Percentiles rank a stretch among this genome's conserved stretches.
Conservation (phyloP, 2,113 vertebrate genomes). For the Rutilus rutilus region DNA sequence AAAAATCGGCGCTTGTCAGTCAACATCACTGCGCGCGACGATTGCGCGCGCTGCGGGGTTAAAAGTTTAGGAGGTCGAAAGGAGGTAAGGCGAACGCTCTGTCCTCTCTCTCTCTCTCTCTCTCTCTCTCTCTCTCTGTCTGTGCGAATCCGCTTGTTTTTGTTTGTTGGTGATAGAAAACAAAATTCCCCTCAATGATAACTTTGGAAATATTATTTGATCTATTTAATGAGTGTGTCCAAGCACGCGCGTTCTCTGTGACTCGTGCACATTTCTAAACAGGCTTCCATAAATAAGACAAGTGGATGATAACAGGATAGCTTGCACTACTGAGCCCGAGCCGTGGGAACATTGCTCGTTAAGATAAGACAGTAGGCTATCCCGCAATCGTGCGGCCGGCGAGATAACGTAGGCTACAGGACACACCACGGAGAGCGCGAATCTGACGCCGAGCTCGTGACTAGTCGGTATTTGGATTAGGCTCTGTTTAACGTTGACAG, state of each 20-base stretch:
- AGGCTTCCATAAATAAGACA: conserved; percentile 47
- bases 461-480: background rate
- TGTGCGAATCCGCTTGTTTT: background rate
- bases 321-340: conserved; percentile 1
- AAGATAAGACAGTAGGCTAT: conserved; percentile 5
- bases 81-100: conserved; percentile 49
- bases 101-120: background rate
- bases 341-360: conserved; percentile 25
- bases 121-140: background rate
- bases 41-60: conserved; percentile 56
- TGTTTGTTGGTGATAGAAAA: background rate
- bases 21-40: conserved; percentile 53
- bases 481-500: background rate
- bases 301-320: conserved; percentile 37
- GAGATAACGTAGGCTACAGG: conserved; percentile 8
- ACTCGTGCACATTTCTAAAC: background rate
- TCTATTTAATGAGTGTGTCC: background rate
- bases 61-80: conserved; percentile 68
- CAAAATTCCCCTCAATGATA: conserved; percentile 24
- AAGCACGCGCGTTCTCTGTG: background rate
- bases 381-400: background rate
- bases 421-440: background rate
- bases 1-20: conserved; percentile 56
- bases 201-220: background rate
- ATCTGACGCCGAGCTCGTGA: background rate